These are phyloP conservation scores for Malacosoma neustria DNA, from an alignment of 2,888 invertebrate species.

Conservation along the genomic window DNA sequence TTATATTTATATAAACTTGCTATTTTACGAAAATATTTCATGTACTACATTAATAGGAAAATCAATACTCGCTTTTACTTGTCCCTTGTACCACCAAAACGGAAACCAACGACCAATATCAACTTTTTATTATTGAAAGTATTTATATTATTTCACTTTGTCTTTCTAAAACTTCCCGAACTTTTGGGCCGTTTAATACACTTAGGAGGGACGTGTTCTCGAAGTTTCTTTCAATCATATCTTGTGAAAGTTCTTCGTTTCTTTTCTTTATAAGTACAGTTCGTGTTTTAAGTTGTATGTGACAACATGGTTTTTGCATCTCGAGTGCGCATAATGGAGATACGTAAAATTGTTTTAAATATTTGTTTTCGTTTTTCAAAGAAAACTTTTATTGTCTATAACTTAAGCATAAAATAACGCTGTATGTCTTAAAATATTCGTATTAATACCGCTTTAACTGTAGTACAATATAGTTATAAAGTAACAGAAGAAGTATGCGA, in stretches of 20 bases:
- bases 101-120: conserved; percentile 33
- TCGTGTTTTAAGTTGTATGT: conserved; percentile 45
- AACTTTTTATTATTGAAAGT: conserved; percentile 71
- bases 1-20: too few relatives aligned
- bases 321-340: neutral
- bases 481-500: too few relatives aligned
- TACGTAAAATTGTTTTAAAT: too few relatives aligned
- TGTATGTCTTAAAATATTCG: too few relatives aligned
- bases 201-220: conserved; percentile 53
- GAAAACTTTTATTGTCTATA: neutral
- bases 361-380: neutral
- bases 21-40: too few relatives aligned
- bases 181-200: conserved; percentile 64
- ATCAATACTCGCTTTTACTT: conserved; percentile 1
- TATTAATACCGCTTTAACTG: too few relatives aligned
- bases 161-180: conserved; percentile 54
- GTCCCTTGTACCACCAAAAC: conserved; percentile 19
- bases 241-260: conserved; percentile 27
- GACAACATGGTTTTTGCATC: conserved; percentile 21
- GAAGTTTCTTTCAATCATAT: conserved; percentile 66
- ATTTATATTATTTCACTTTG: conserved; percentile 69
- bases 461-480: too few relatives aligned
- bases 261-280: conserved; percentile 25
- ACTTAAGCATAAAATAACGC: too few relatives aligned
- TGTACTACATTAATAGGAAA: too few relatives aligned